Evolutionary conservation across 2,888 invertebrate species (phyloP), one percentile per base, ranked within the genome.

Genomic region (Dusona sp.): DNA sequence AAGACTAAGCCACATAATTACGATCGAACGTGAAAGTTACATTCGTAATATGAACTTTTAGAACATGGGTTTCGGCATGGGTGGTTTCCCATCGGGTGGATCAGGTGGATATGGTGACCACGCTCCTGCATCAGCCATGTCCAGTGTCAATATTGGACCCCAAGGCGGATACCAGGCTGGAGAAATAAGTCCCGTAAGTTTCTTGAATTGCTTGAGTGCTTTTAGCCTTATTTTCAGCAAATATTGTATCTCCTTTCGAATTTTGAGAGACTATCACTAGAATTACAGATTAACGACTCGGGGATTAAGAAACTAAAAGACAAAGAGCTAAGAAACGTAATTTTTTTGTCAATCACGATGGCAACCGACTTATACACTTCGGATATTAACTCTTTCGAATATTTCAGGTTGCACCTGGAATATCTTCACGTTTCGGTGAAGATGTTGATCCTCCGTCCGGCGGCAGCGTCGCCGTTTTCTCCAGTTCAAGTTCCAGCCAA

Each of bases 401-500:
- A 74, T 74, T 83, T 38, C 51, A 93, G 93, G 92, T 67, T 79
- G 75, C 74, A 19, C 90, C 91, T 6, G 92, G 91, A 65, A 83
- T 93, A 83, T 75, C 83, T 16, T 92, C 95, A 88, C 92, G 95
- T 67, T 93, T 92, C 65, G 91, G 87, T 36, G 92, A 92, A 22
- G 87, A 85, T 0, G 33, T 91, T 11, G 89, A 91, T 4, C 61
- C 93, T 67, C 90, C 93, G 83, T 87, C 93, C 88, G 94, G 94
- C 51, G 94, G 93, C 54, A 90, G 94, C 88, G 90, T 90, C 74
- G 95, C 96, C 57, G 96, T 97, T 6, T 96, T 96, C 68, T 96
- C 96, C 22, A 96, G 96, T 1, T 96, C 97, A 0, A 96, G 94
- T 89, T 95, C 96, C 38, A 95, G 95, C 2, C 96, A 96, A 0